Evolutionary conservation across 2,797 vertebrate genomes (phyloP).

Genomic region (Melanotaenia pygmaea): DNA sequence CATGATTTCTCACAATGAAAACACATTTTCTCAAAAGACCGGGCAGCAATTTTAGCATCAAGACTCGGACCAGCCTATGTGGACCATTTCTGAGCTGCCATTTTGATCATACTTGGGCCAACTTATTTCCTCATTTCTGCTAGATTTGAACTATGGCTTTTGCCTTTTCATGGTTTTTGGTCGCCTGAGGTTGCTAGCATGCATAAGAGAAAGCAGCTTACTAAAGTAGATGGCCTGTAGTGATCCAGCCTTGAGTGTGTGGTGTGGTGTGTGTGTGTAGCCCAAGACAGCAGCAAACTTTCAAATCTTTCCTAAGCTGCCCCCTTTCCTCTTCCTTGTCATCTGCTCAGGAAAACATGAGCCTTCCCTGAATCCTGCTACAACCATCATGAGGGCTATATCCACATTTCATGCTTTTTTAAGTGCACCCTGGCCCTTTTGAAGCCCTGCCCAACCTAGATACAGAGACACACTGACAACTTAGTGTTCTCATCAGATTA

Average conservation of each 20-base stretch:
- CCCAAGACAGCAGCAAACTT: conserved; percentile 34
- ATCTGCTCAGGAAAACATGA: conserved; percentile 41
- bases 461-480: conserved; percentile 22
- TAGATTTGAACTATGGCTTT: neutral
- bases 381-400: conserved; percentile 45
- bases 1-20: neutral
- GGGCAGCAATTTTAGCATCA: neutral
- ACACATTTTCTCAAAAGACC: neutral
- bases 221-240: neutral
- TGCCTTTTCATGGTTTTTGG: neutral
- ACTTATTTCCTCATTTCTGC: neutral
- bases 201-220: neutral
- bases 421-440: conserved; percentile 37
- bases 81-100: neutral
- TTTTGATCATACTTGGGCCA: neutral
- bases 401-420: conserved; percentile 52
- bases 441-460: conserved; percentile 10
- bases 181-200: neutral
- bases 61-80: neutral
- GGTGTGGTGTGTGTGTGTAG: conserved; percentile 4
- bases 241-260: neutral
- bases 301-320: conserved; percentile 23
- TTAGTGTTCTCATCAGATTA: conserved; percentile 12
- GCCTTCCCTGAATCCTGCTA: conserved; percentile 40
- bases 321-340: conserved; percentile 42